Evolutionary conservation across 2,888 invertebrate species (phyloP), one percentile per base, ranked within the genome.

Genomic region (Steinernema carpocapsae): DNA sequence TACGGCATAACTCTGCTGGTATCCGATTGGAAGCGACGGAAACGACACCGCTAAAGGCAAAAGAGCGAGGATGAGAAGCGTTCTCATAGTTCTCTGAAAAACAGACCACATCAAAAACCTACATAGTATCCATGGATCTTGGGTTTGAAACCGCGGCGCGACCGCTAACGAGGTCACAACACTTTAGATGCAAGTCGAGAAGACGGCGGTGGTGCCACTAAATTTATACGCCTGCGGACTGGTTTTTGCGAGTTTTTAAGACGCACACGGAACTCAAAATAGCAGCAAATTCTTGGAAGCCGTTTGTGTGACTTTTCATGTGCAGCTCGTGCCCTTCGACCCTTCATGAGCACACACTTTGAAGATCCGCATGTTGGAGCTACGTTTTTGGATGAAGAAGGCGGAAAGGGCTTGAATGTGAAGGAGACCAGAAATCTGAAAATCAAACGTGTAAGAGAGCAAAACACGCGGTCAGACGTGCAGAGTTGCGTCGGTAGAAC

Each of bases 191-290:
- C 19, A 22, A 24, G 4, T 26, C 14, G 26, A 4, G 56, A 64
- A 29, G 19, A 32, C 64, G 64, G 2, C 29, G 29, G 64, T 32
- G 29, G 37, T 29, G 26, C 19, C 19, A 29, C 32, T 6, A 22
- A 64, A 32, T 64, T 32, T 64, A 64, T 64, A 64, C 32, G 17
- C 32, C 26, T 29, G 17, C 32, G 17, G 64, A 64, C 64, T 64
- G 64, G 64, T 64, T 64, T 64, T 64, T 17, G 64, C 64, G 64
- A 24, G 17, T 64, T 29, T 64, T 64, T 64, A 64, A 64, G 32
- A 64, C 32, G 32, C 64, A 64, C 64, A 22, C 52, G 19, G 1
- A n/a, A 32, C 6, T 4, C 64, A 37, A 29, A 64, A 32, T 17
- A 64, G 1, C 29, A 2, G 2, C 14, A 3, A n/a, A 64, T 64